phyloP scores from a whole-genome alignment of 2,888 invertebrate species.

The Lutraria lutraria region DNA sequence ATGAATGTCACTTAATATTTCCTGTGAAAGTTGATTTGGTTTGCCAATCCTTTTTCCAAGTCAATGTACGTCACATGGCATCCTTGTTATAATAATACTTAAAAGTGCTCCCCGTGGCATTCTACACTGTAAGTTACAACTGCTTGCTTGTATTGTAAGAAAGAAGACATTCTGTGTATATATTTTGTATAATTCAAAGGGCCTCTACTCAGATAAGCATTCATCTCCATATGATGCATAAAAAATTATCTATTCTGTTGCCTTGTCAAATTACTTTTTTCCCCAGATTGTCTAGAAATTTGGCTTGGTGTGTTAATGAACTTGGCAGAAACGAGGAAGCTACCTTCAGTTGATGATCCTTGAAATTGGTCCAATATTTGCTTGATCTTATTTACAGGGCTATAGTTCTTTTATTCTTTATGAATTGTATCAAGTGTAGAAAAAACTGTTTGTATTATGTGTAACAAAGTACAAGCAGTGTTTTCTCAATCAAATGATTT shows the following conservation, averaged over 20 bases:
- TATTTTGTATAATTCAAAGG: too few species aligned
- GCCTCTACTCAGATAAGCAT: too few species aligned
- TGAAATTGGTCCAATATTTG: conserved; percentile 33
- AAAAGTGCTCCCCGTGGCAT: too few species aligned
- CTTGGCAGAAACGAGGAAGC: conserved; percentile 23
- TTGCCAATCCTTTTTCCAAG: too few species aligned
- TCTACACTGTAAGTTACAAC: too few species aligned
- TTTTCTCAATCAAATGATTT: conserved; percentile 20
- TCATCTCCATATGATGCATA: not conserved
- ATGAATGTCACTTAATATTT: too few species aligned
- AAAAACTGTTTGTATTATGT: not conserved
- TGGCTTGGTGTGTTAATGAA: not conserved
- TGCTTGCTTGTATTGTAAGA: too few species aligned
- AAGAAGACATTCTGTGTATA: too few species aligned
- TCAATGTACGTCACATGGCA: too few species aligned
- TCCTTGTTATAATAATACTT: too few species aligned
- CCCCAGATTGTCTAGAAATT: conserved; percentile 3
- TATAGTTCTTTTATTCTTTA: not conserved
- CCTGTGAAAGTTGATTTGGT: too few species aligned
- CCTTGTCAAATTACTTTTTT: conserved; percentile 14
- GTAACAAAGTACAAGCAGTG: not conserved
- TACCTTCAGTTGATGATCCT: conserved; percentile 1
- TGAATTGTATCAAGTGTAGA: not conserved
- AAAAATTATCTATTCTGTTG: not conserved
- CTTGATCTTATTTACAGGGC: conserved; percentile 8